Conservation (phyloP, 1,140 invertebrate genomes). For the Drosophila albomicans region DNA sequence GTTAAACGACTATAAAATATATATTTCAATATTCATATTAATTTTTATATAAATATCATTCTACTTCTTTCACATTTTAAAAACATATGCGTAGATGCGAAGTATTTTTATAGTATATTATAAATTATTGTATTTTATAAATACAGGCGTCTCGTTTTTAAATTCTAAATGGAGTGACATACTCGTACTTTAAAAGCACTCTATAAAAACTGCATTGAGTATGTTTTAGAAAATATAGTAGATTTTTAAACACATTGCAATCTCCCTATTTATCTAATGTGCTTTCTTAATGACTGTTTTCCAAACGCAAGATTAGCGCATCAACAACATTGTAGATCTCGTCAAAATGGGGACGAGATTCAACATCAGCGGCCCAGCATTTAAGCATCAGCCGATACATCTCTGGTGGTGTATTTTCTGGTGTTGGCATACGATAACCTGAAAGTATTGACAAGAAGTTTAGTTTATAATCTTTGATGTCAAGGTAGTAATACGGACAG, state of each 20-base stretch:
- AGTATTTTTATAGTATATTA: slow-evolving; percentile 9
- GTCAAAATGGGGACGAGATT: slow-evolving; percentile 96
- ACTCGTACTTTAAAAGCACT: no score
- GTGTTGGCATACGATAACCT: slow-evolving; percentile 97
- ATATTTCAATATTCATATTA: slow-evolving; percentile 42
- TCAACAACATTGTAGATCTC: slow-evolving; percentile 89
- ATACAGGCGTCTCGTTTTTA: slow-evolving; percentile 77
- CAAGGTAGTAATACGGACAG: no score
- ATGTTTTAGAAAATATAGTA: slow-evolving; percentile 43
- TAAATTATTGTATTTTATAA: slow-evolving; percentile 60
- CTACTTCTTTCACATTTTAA: slow-evolving; percentile 15
- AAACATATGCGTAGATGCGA: slow-evolving; percentile 31
- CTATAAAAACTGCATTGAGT: slow-evolving; percentile 53
- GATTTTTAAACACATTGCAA: slow-evolving; percentile 10
- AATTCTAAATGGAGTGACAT: slow-evolving; percentile 48
- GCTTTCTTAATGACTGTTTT: slow-evolving; percentile 72
- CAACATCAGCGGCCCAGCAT: slow-evolving; percentile 97
- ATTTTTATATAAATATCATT: slow-evolving; percentile 53
- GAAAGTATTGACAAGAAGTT: not conserved
- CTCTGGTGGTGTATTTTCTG: slow-evolving; percentile 94
- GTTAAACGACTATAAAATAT: slow-evolving; percentile 69
- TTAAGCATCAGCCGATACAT: slow-evolving; percentile 96
- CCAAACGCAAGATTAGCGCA: slow-evolving; percentile 79
- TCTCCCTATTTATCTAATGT: not conserved
- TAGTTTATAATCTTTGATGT: no score